These are phyloP conservation scores for Cantharis lateralis DNA, from an alignment of 2,888 invertebrate species.

Conservation along the genomic window DNA sequence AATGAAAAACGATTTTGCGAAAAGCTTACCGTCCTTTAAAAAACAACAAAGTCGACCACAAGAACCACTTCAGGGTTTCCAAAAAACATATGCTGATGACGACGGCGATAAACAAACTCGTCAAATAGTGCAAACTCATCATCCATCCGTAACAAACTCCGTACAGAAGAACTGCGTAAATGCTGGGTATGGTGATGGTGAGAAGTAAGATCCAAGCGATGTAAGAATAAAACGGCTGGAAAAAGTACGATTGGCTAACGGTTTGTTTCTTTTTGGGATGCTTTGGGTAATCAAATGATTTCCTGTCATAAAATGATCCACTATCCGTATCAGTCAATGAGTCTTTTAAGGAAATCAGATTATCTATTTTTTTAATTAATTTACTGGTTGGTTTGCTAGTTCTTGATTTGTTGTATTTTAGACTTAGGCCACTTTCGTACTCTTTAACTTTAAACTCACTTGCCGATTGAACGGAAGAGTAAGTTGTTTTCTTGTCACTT, in stretches of 20 bases:
- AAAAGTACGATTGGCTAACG: neutral
- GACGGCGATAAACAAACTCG: neutral
- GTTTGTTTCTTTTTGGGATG: neutral
- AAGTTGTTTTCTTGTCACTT: neutral
- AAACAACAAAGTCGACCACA: neutral
- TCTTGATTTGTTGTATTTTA: neutral
- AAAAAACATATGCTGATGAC: neutral
- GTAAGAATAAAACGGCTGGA: neutral
- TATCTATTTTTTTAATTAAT: neutral
- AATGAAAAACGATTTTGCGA: too few relatives aligned
- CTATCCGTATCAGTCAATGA: neutral
- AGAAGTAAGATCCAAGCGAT: slow-evolving; percentile 4
- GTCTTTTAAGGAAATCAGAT: neutral
- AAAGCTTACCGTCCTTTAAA: neutral
- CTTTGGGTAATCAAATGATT: neutral
- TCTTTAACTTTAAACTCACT: neutral
- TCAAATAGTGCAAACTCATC: slow-evolving; percentile 8
- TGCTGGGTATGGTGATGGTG: neutral
- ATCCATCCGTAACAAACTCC: slow-evolving; percentile 12
- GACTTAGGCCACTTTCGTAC: neutral
- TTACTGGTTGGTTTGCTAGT: neutral
- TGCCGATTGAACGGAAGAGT: neutral
- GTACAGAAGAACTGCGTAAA: neutral
- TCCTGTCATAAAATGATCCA: neutral
- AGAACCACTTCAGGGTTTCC: slow-evolving; percentile 1